A percentile compares a stretch with the other conserved stretches of the same genome.
phyloP scores from a whole-genome alignment of 2,797 vertebrate species.

The Chloroceryle amazona region DNA sequence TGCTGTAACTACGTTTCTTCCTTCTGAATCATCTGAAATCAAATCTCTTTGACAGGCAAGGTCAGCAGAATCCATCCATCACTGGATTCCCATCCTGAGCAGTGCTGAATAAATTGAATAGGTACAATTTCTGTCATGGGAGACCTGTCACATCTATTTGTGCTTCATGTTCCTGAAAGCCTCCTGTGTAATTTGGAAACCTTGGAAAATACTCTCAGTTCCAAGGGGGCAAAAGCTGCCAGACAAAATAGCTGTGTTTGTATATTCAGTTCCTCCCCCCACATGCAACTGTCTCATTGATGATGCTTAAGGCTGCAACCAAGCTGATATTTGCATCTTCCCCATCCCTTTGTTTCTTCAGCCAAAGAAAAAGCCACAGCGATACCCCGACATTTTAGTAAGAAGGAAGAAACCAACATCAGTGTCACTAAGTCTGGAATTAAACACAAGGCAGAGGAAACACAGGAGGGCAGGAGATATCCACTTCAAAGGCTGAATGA shows the following conservation, averaged over 20 bases:
- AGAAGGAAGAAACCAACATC: neutral
- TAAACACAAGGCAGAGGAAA: neutral
- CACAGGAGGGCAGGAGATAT: neutral
- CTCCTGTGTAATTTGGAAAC: neutral
- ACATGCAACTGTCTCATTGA: neutral
- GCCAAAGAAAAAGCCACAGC: neutral
- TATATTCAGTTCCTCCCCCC: neutral
- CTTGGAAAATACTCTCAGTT: neutral
- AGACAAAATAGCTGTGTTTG: neutral
- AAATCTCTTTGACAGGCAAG: neutral
- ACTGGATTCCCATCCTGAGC: neutral
- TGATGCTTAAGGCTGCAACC: neutral
- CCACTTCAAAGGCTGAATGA: neutral
- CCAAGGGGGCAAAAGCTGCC: neutral
- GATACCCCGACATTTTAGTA: neutral
- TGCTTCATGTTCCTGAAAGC: neutral
- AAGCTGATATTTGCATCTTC: neutral
- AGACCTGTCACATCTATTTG: neutral
- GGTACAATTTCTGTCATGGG: rapidly evolving
- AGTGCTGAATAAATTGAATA: neutral
- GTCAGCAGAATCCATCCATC: neutral
- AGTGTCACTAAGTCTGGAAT: neutral
- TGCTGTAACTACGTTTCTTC: neutral
- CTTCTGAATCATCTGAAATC: neutral
- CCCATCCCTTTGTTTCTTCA: neutral